These are phyloP conservation scores for Acanthopleura granulata DNA, from an alignment of 2,888 invertebrate genomes.

Conservation along the genomic window DNA sequence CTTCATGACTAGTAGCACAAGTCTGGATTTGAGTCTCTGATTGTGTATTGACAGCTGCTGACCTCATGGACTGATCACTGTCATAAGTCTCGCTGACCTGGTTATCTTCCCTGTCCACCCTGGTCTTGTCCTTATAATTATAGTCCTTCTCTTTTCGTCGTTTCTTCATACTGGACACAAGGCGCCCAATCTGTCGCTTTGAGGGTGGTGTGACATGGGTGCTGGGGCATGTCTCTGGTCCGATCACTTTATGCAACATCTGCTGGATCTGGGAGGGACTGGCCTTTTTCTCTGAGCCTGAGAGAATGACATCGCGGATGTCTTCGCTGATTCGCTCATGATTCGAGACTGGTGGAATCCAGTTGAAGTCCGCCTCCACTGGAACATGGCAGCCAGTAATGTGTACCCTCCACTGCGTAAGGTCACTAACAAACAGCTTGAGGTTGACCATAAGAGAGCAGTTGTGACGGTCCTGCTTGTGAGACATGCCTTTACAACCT, in stretches of 20 bases:
- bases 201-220: conserved; percentile 33
- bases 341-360: conserved; percentile 43
- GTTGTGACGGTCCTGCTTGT: conserved; percentile 63
- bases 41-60: not conserved
- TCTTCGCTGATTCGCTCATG: conserved; percentile 47
- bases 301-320: conserved; percentile 45
- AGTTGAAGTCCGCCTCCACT: conserved; percentile 34
- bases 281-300: conserved; percentile 32
- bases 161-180: conserved; percentile 46
- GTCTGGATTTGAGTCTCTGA: not conserved
- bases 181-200: conserved; percentile 43
- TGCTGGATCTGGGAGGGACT: conserved; percentile 37
- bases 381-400: conserved; percentile 58
- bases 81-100: not conserved
- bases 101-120: not conserved
- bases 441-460: conserved; percentile 57
- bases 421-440: conserved; percentile 59
- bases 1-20: not conserved
- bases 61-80: not conserved
- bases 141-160: conserved; percentile 32
- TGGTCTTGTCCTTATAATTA: conserved; percentile 1
- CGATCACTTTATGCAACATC: conserved; percentile 30
- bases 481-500: conserved; percentile 56
- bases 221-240: not conserved
- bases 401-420: conserved; percentile 56